Percentiles rank a stretch among this genome's conserved stretches.
Conservation (phyloP, 2,797 vertebrate genomes). For the Ceyx erithaca region DNA sequence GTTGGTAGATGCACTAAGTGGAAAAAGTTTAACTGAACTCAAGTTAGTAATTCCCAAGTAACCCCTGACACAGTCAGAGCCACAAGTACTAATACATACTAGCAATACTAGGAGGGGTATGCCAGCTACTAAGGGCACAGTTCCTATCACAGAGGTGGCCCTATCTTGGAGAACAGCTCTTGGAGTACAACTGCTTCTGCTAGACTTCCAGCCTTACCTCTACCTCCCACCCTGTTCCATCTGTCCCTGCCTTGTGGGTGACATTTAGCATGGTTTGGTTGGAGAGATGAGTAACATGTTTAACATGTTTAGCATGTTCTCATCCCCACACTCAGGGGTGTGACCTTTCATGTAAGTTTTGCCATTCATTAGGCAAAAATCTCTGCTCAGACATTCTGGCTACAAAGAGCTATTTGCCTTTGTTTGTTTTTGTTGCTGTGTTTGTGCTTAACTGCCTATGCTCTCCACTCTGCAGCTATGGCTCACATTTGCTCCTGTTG, state of each 20-base stretch:
- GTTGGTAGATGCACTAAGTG: not conserved
- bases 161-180: not conserved
- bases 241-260: not conserved
- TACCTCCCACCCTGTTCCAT: no score
- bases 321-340: not conserved
- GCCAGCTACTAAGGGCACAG: not conserved
- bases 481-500: slow-evolving; percentile 92
- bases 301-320: not conserved
- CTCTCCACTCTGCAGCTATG: slow-evolving; percentile 80
- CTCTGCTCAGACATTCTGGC: not conserved
- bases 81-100: not conserved
- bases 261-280: not conserved
- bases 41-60: not conserved
- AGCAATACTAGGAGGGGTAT: not conserved
- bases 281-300: not conserved
- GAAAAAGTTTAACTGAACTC: not conserved
- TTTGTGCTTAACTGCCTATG: not conserved
- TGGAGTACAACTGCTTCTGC: not conserved
- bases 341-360: not conserved
- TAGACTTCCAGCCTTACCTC: not conserved
- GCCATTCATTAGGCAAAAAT: not conserved
- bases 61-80: not conserved
- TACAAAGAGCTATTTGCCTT: not conserved
- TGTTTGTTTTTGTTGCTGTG: not conserved
- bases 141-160: not conserved